Evolutionary conservation across 2,797 vertebrate genomes (phyloP), one percentile per base, ranked within the genome.

Genomic region (Sylvia borin): DNA sequence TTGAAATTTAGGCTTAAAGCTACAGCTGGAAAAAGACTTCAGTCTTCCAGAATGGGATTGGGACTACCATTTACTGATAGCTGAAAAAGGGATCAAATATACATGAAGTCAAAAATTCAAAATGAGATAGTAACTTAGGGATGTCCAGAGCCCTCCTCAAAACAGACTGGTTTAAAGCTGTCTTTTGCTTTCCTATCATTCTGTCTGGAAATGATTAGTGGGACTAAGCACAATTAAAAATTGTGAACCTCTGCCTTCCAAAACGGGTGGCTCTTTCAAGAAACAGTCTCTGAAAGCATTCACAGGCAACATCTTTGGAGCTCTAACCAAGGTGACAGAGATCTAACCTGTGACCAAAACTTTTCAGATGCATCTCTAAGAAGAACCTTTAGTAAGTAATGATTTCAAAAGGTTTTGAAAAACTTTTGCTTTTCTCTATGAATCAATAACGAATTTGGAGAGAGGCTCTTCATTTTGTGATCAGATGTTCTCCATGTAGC

Each of bases 201-300:
- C 18, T 64, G 77, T 71, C 18, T 57, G 31, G 13, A 53, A 80
- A 34, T 32, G 4, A 36, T 64, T 24, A 14, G 10, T 65, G 13
- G 13, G 21, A 62, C 15, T 51, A 67, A 77, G 18, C 4, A 5
- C 21, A 79, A 70, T 3, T 50, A 45, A 20, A 77, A 74, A 29
- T 7, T 40, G 5, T 20, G 58, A 76, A 70, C 3, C 2, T 73
- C 32, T 90, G 9, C 29, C 7, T 91, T 78, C 22, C 27, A 7
- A 3, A 36, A 36, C 0, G 1, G 6, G 17, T 16, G 10, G 2
- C 8, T 76, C 3, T 67, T 83, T 38, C 6, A 43, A 16, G 43
- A 73, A 70, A 5, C 7, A 32, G 26, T 26, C 34, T 72, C 43
- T 64, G 67, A 58, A 80, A 73, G 4, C 6, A 13, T 62, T 80